These are phyloP conservation scores for Entomobrya multifasciata DNA, from an alignment of 2,888 invertebrate genomes.

Conservation along the genomic window DNA sequence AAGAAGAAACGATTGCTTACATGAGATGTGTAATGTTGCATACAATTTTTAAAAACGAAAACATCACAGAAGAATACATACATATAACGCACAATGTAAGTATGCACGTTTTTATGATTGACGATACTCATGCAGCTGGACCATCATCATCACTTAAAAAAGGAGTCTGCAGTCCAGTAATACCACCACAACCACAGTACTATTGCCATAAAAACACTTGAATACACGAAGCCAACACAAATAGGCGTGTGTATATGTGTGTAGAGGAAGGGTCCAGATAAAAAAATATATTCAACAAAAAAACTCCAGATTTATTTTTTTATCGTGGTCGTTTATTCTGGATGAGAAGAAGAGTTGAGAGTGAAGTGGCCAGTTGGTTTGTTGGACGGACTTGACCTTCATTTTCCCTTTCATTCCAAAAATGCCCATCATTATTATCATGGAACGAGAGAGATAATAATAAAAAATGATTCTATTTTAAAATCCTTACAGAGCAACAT, in stretches of 20 bases:
- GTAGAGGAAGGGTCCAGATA: conserved; percentile 3
- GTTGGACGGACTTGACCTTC: conserved; percentile 62
- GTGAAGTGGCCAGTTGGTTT: conserved; percentile 26
- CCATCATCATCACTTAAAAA: neutral
- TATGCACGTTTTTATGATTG: conserved; percentile 2
- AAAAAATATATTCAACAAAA: no score
- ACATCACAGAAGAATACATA: no score
- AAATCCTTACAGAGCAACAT: neutral
- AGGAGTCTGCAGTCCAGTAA: neutral
- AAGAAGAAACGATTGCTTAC: no score
- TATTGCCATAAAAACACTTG: neutral
- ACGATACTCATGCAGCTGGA: neutral
- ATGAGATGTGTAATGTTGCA: no score
- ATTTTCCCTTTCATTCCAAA: conserved; percentile 69
- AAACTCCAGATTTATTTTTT: neutral
- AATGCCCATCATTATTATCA: neutral
- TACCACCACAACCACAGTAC: neutral
- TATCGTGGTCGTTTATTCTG: conserved; percentile 7
- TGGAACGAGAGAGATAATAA: conserved; percentile 37
- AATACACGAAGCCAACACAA: neutral
- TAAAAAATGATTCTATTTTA: neutral
- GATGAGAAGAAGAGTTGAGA: neutral
- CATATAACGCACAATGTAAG: neutral
- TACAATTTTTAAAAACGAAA: no score
- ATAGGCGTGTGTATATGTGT: no score